Conservation (phyloP, 2,113 vertebrate genomes). For the Hoplias malabaricus region DNA sequence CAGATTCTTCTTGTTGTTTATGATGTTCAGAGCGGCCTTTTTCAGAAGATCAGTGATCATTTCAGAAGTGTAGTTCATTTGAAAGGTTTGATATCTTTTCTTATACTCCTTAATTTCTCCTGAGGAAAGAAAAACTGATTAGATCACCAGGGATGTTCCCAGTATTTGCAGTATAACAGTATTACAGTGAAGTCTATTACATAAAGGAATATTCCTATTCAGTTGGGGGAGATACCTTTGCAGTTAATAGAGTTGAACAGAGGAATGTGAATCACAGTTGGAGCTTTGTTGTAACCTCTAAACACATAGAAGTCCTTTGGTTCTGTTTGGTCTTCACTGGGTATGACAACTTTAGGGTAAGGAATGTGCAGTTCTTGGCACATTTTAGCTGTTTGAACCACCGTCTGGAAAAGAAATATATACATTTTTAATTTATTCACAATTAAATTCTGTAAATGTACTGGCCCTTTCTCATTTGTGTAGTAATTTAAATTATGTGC, state of each 20-base stretch:
- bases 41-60: constrained; percentile 6
- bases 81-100: background rate
- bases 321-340: fast-evolving
- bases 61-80: background rate
- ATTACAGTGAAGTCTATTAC: background rate
- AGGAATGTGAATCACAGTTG: constrained; percentile 48
- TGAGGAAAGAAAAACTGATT: background rate
- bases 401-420: background rate
- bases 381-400: fast-evolving
- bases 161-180: background rate
- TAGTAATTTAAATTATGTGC: too few species aligned
- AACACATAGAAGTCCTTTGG: constrained; percentile 46
- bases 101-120: background rate
- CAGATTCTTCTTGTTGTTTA: constrained; percentile 21
- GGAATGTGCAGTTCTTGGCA: background rate
- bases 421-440: too few species aligned
- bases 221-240: constrained; percentile 6
- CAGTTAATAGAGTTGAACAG: constrained; percentile 46
- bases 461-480: too few species aligned
- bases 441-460: background rate
- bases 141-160: background rate
- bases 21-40: constrained; percentile 14
- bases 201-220: background rate
- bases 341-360: background rate
- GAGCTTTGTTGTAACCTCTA: background rate